Conservation (phyloP, 2,888 invertebrate genomes). For the Monochamus alternatus region DNA sequence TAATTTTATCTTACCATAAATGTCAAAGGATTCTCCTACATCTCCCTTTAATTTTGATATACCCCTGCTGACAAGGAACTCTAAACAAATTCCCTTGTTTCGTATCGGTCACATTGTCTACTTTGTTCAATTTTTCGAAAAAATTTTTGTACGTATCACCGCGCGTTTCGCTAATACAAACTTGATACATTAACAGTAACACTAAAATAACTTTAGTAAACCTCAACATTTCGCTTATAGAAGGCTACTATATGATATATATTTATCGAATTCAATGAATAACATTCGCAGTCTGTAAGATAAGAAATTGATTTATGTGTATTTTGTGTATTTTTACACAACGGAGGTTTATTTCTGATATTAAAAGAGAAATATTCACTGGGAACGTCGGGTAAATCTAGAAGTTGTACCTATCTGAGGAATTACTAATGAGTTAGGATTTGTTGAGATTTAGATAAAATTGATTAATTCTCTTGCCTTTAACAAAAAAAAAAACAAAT, state of each 20-base stretch:
- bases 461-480: no score
- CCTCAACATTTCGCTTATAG: conserved; percentile 18
- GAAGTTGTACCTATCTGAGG: no score
- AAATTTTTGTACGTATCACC: conserved; percentile 1
- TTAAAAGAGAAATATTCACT: no score
- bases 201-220: conserved; percentile 4
- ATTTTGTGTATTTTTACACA: conserved; percentile 12
- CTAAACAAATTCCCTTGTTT: conserved; percentile 17
- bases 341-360: no score
- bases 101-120: neutral
- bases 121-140: neutral
- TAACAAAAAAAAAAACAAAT: no score
- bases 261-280: conserved; percentile 19
- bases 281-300: conserved; percentile 1
- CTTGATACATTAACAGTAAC: conserved; percentile 11
- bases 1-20: neutral
- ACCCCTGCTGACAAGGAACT: conserved; percentile 5
- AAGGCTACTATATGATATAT: neutral
- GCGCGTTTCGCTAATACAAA: neutral
- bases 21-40: conserved; percentile 8
- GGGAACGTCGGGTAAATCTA: no score
- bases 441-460: no score
- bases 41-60: conserved; percentile 16
- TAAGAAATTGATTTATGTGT: conserved; percentile 19
- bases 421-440: no score